Evolutionary conservation across 2,113 vertebrate genomes (phyloP).

Genomic region (Synchiropus splendidus): DNA sequence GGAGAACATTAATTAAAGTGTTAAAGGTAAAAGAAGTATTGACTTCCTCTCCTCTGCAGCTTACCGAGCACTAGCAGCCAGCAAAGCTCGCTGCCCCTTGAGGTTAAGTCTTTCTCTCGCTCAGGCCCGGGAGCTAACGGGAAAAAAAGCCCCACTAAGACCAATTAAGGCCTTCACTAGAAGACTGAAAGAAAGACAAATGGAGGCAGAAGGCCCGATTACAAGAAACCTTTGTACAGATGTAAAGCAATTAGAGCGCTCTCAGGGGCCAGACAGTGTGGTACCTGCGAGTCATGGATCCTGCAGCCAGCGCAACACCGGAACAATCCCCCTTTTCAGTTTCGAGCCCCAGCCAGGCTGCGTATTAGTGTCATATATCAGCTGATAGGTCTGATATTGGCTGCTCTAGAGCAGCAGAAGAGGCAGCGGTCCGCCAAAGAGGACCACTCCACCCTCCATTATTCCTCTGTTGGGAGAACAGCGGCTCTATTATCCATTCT

Average conservation of each 20-base stretch:
- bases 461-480: slow-evolving; percentile 63
- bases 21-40: slow-evolving; percentile 86
- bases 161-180: slow-evolving; percentile 97
- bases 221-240: slow-evolving; percentile 98
- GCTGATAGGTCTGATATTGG: slow-evolving; percentile 69
- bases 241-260: slow-evolving; percentile 98
- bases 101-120: slow-evolving; percentile 72
- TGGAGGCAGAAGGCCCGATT: slow-evolving; percentile 93
- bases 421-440: slow-evolving; percentile 63
- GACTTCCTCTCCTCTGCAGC: slow-evolving; percentile 73
- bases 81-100: slow-evolving; percentile 58
- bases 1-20: slow-evolving; percentile 90
- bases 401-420: slow-evolving; percentile 70
- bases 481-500: slow-evolving; percentile 65
- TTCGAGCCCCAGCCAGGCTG: slow-evolving; percentile 76
- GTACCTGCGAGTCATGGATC: slow-evolving; percentile 83
- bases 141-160: slow-evolving; percentile 91
- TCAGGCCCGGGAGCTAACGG: slow-evolving; percentile 78
- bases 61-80: slow-evolving; percentile 54
- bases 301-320: slow-evolving; percentile 85
- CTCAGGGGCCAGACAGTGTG: slow-evolving; percentile 78
- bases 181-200: slow-evolving; percentile 97
- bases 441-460: slow-evolving; percentile 66
- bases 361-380: slow-evolving; percentile 88
- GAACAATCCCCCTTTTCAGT: slow-evolving; percentile 86